Conservation (phyloP, 1,140 invertebrate species). For the Drosophila arizonae region DNA sequence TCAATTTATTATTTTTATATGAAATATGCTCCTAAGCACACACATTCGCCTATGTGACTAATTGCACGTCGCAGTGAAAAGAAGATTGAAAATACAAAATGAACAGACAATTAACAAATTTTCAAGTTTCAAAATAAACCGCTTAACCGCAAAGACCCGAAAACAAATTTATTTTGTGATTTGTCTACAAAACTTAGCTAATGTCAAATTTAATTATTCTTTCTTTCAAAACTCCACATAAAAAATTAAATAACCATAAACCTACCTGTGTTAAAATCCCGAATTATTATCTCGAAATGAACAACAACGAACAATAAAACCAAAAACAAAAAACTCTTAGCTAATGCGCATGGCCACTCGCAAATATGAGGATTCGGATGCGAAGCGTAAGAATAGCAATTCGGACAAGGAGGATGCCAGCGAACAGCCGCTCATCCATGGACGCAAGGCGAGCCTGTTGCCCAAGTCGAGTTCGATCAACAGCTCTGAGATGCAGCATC, state of each 20-base stretch:
- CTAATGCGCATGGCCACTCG: conserved; percentile 63
- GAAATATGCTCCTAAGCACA: conserved; percentile 19
- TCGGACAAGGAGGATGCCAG: conserved; percentile 77
- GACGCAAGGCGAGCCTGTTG: conserved; percentile 26
- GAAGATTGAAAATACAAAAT: conserved; percentile 37
- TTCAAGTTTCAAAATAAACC: conserved; percentile 3
- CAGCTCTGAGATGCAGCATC: conserved; percentile 76
- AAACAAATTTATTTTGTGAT: conserved; percentile 41
- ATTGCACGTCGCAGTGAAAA: conserved; percentile 61
- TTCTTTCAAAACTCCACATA: conserved; percentile 53
- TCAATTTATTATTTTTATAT: background rate
- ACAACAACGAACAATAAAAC: conserved; percentile 7
- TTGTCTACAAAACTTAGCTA: conserved; percentile 53
- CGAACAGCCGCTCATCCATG: conserved; percentile 63
- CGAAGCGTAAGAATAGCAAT: conserved; percentile 80
- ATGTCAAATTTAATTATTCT: conserved; percentile 73
- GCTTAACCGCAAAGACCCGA: conserved; percentile 16
- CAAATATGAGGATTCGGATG: conserved; percentile 68
- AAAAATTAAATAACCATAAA: conserved; percentile 17
- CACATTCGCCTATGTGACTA: conserved; percentile 63
- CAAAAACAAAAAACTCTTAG: conserved; percentile 33
- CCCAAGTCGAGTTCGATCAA: conserved; percentile 21
- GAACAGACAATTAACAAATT: conserved; percentile 21
- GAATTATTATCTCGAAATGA: conserved; percentile 29
- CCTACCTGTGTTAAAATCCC: conserved; percentile 17